phyloP scores from a whole-genome alignment of 2,113 vertebrate genomes.

The Oryzias melastigma region DNA sequence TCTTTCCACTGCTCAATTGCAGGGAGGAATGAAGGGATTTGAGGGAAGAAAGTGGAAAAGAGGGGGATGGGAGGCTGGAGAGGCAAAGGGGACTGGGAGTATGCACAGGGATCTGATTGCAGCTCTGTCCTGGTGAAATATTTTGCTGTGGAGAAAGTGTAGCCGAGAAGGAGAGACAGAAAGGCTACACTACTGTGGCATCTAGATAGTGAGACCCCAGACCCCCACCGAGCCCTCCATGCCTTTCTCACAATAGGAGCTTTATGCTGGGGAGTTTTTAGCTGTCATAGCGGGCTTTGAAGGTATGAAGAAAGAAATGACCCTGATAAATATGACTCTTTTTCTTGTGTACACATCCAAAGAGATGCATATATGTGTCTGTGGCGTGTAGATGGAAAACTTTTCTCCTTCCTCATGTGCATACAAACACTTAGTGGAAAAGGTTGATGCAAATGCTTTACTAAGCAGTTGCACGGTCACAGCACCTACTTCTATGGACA shows the following conservation, averaged over 20 bases:
- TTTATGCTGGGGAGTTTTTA: slow-evolving; percentile 48
- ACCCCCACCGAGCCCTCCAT: slow-evolving; percentile 46
- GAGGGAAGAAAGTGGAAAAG: slow-evolving; percentile 74
- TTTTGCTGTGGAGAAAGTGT: slow-evolving; percentile 61
- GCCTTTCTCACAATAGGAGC: slow-evolving; percentile 59
- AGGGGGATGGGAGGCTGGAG: slow-evolving; percentile 61
- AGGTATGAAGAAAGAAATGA: slow-evolving; percentile 49
- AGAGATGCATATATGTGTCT: not conserved
- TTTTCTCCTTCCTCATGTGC: slow-evolving; percentile 9
- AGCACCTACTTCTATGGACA: not conserved
- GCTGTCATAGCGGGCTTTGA: slow-evolving; percentile 49
- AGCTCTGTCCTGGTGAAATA: slow-evolving; percentile 68
- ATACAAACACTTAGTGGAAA: slow-evolving; percentile 8
- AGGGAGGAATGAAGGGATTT: slow-evolving; percentile 77
- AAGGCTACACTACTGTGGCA: slow-evolving; percentile 63
- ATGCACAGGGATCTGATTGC: slow-evolving; percentile 74
- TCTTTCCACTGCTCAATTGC: slow-evolving; percentile 79
- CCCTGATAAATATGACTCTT: slow-evolving; percentile 42
- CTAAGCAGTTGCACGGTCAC: not conserved
- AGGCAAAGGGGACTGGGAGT: slow-evolving; percentile 63
- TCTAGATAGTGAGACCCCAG: slow-evolving; percentile 61
- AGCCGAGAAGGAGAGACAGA: slow-evolving; percentile 44
- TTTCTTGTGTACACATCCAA: slow-evolving; percentile 27
- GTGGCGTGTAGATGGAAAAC: slow-evolving; percentile 1
- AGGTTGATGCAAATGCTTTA: not conserved